Evolutionary conservation across 2,113 vertebrate genomes (phyloP).

Genomic region (Aegypius monachus): DNA sequence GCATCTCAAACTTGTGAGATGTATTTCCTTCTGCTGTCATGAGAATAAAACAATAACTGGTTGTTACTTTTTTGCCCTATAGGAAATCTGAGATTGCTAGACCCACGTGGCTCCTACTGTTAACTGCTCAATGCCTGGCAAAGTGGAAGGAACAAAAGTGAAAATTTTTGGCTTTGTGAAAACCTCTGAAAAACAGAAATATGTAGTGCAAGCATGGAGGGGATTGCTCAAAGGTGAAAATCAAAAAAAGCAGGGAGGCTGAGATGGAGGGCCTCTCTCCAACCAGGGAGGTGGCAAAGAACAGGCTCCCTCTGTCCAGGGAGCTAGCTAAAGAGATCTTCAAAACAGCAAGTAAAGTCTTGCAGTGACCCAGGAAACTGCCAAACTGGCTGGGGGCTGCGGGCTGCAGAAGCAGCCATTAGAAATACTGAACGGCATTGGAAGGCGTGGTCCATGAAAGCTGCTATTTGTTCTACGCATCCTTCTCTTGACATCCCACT

Average conservation of each 20-base stretch:
- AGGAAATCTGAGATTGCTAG: constrained; percentile 11
- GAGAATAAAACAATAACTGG: not conserved
- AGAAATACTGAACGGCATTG: rapidly evolving
- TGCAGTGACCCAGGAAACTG: not conserved
- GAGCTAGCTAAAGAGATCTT: not conserved
- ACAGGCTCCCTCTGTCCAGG: not conserved
- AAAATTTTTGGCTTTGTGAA: not conserved
- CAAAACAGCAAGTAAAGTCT: not conserved
- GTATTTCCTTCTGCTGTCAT: not conserved
- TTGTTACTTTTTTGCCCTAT: not conserved
- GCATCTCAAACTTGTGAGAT: not conserved
- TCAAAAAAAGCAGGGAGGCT: not conserved
- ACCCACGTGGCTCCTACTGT: not conserved
- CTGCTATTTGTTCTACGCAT: not conserved
- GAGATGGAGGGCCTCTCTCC: not conserved
- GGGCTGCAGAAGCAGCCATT: not conserved
- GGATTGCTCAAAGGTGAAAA: not conserved
- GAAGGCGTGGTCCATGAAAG: not conserved
- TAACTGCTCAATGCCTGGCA: not conserved
- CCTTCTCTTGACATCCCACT: not conserved
- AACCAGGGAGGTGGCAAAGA: not conserved
- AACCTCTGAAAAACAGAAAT: not conserved
- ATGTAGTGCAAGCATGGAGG: rapidly evolving
- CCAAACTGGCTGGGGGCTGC: not conserved
- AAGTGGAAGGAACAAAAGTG: not conserved